Evolutionary conservation across 92 coral and sea anemone species (phyloP), one percentile per base, ranked within the genome.

Genomic region (Palythoa caribaeorum): DNA sequence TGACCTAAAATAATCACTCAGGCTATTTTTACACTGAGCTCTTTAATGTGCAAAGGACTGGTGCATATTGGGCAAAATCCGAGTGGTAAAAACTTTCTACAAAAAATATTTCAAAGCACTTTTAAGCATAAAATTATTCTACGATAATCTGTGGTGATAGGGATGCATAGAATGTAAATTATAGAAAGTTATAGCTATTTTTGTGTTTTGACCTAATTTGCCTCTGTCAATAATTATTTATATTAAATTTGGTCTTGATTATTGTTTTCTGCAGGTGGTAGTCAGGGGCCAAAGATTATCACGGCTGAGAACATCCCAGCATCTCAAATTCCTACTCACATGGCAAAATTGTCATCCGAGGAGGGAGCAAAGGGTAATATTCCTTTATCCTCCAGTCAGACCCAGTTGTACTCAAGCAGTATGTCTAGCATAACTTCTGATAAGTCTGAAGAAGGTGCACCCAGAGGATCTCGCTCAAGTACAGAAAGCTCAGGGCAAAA

Each of bases 401-500:
- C 86, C 13, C 86, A 54, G 62, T 44, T 81, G 76, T 81, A 81
- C 53, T 81, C 86, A 28, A 81, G 86, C 74, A 81, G 86, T 36
- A 81, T 81, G 86, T 81, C 86, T 5, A 81, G 86, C 36, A 81
- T 81, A 81, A n/a, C 76, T 28, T 81, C 86, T n/a, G 86, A 81
- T 28, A 81, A 63, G 28, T 81, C 86, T 7, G 86, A 81, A 75
- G 95, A 79, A 20, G 78, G 36, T 19, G 38, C 44, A 17, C 48
- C 48, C 1, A 89, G 91, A 63, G 92, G 94, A 16, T 89, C 94
- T 10, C 87, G 84, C 36, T 89, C 92, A 51, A 92, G 90, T 47
- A 86, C 91, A 19, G 91, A 90, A 50, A 87, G 93, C 78, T 92
- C 93, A n/a, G 50, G 83, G 37, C 94, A 84, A 48, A 92, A 94